These are phyloP conservation scores for Papilio elwesi DNA, from an alignment of 2,888 invertebrate species.

Conservation along the genomic window DNA sequence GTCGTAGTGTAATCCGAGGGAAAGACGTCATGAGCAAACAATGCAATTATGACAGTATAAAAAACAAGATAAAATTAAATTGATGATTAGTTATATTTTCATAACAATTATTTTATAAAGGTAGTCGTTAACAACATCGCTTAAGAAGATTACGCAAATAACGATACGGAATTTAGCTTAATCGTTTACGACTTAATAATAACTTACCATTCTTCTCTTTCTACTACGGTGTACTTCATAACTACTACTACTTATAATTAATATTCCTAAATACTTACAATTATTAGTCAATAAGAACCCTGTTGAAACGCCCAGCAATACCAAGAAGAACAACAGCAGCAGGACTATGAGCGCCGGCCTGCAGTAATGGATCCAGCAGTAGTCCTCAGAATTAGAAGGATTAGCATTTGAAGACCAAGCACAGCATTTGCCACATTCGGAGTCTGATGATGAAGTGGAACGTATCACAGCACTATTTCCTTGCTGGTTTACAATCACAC, in stretches of 20 bases:
- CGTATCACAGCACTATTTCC: conserved; percentile 80
- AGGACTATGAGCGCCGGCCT: conserved; percentile 81
- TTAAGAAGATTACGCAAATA: conserved; percentile 5
- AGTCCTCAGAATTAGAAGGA: conserved; percentile 77
- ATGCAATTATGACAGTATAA: no score
- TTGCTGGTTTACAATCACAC: conserved; percentile 81
- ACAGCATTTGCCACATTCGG: conserved; percentile 72
- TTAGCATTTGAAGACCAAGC: conserved; percentile 63
- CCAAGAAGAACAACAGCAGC: conserved; percentile 81
- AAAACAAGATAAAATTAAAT: no score
- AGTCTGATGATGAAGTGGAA: conserved; percentile 57
- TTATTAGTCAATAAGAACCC: conserved; percentile 85
- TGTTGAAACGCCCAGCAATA: conserved; percentile 82
- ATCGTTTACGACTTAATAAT: conserved; percentile 5
- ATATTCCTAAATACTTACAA: conserved; percentile 70
- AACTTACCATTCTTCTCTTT: neutral
- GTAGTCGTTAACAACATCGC: conserved; percentile 9
- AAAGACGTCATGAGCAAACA: no score
- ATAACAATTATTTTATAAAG: neutral
- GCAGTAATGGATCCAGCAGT: conserved; percentile 83
- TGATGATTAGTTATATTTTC: neutral
- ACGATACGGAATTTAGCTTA: neutral
- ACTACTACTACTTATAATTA: neutral
- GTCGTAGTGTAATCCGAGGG: no score
- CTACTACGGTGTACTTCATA: no score